phyloP scores from a whole-genome alignment of 1,140 invertebrate species.

The Drosophila nikananu region DNA sequence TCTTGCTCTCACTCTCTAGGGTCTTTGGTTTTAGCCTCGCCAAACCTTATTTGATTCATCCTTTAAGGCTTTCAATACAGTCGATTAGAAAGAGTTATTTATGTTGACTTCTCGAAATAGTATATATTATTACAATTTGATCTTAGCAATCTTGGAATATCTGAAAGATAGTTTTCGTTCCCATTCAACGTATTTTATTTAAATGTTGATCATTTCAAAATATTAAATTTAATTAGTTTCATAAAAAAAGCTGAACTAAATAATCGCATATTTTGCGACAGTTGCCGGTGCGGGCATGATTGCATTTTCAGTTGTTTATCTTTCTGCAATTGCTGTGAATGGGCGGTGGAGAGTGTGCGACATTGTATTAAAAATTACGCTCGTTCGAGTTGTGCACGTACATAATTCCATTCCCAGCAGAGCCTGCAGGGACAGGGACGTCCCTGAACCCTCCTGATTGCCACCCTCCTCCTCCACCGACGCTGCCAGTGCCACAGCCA shows the following conservation, averaged over 20 bases:
- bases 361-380: conserved; percentile 53
- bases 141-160: background rate
- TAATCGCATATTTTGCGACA: conserved; percentile 32
- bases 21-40: background rate
- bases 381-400: conserved; percentile 43
- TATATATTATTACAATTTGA: background rate
- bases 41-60: background rate
- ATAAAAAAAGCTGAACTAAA: conserved; percentile 5
- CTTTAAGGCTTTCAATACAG: background rate
- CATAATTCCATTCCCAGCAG: conserved; percentile 39
- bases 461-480: conserved; percentile 15
- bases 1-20: background rate
- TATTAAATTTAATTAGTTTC: conserved; percentile 13
- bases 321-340: conserved; percentile 50
- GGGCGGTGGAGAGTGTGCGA: conserved; percentile 35
- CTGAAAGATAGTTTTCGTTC: no score
- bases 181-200: background rate
- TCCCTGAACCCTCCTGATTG: conserved; percentile 25
- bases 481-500: conserved; percentile 9
- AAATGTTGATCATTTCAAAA: no score
- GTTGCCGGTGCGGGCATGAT: conserved; percentile 17
- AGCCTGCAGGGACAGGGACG: conserved; percentile 34
- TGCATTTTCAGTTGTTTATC: conserved; percentile 43
- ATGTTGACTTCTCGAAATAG: background rate
- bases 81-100: no score